phyloP scores from a whole-genome alignment of 2,888 invertebrate species.

The Lepidocyrtoides sp. region DNA sequence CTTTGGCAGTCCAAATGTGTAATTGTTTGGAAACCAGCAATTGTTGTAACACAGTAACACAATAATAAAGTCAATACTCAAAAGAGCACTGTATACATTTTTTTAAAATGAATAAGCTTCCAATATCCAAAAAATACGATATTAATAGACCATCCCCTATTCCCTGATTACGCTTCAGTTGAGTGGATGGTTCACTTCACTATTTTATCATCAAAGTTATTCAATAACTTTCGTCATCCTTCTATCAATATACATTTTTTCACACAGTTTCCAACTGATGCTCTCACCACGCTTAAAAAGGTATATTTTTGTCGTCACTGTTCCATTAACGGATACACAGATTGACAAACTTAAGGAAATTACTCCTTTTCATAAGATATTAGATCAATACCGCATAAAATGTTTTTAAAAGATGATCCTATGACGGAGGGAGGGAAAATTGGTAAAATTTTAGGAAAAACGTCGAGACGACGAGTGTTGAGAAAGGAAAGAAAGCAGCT shows the following conservation, averaged over 20 bases:
- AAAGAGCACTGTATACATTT: too few relatives aligned
- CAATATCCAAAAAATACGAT: neutral
- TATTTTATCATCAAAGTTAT: conserved; percentile 17
- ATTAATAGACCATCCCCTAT: conserved; percentile 23
- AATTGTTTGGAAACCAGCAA: too few relatives aligned
- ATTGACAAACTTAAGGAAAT: conserved; percentile 37
- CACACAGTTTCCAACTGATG: too few relatives aligned
- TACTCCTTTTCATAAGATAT: neutral
- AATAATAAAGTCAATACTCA: too few relatives aligned
- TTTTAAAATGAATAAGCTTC: neutral
- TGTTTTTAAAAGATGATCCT: neutral
- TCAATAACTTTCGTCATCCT: conserved; percentile 16
- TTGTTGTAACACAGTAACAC: too few relatives aligned
- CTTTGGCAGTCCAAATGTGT: too few relatives aligned
- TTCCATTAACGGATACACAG: neutral
- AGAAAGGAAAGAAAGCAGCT: conserved; percentile 13
- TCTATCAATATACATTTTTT: neutral
- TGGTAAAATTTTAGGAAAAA: neutral
- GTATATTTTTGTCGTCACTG: neutral
- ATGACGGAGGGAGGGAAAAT: conserved; percentile 2
- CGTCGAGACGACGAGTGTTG: neutral
- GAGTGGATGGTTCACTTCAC: conserved; percentile 17
- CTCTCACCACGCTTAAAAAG: neutral
- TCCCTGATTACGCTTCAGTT: neutral
- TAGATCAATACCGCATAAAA: conserved; percentile 1